phyloP scores from a whole-genome alignment of 92 coral and sea anemone genomes.

The Heteractis magnifica region DNA sequence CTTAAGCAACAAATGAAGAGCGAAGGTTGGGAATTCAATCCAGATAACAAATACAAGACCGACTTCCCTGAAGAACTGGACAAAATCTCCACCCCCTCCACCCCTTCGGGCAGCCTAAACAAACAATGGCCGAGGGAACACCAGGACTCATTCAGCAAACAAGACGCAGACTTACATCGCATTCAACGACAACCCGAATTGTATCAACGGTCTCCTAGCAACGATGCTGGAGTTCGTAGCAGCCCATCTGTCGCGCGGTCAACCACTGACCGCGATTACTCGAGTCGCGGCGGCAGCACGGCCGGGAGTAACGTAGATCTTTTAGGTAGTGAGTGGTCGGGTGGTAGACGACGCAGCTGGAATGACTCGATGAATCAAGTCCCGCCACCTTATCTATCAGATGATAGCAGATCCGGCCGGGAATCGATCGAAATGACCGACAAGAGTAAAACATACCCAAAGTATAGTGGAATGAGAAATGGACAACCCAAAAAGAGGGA shows the following conservation, averaged over 20 bases:
- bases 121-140: conserved; percentile 34
- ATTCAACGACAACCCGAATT: conserved; percentile 40
- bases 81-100: conserved; percentile 66
- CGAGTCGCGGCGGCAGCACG: conserved; percentile 54
- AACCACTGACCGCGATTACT: conserved; percentile 27
- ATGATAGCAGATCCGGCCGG: conserved; percentile 52
- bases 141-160: conserved; percentile 38
- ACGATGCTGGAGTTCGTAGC: conserved; percentile 15
- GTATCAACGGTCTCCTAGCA: conserved; percentile 40
- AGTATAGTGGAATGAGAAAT: neutral
- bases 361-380: conserved; percentile 58
- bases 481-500: conserved; percentile 18
- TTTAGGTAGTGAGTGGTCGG: conserved; percentile 20
- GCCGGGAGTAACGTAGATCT: conserved; percentile 48
- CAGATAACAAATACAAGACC: conserved; percentile 44
- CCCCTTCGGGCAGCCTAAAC: conserved; percentile 56
- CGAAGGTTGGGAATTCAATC: conserved; percentile 76
- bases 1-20: conserved; percentile 67
- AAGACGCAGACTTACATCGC: conserved; percentile 30
- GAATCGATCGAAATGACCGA: conserved; percentile 35
- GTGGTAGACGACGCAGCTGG: conserved; percentile 62
- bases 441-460: conserved; percentile 6
- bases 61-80: conserved; percentile 74
- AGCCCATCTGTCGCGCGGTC: conserved; percentile 16
- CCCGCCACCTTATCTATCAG: conserved; percentile 81